Base-by-base conservation (phyloP, 2,797 vertebrate genomes). In the Linurgus olivaceus region DNA sequence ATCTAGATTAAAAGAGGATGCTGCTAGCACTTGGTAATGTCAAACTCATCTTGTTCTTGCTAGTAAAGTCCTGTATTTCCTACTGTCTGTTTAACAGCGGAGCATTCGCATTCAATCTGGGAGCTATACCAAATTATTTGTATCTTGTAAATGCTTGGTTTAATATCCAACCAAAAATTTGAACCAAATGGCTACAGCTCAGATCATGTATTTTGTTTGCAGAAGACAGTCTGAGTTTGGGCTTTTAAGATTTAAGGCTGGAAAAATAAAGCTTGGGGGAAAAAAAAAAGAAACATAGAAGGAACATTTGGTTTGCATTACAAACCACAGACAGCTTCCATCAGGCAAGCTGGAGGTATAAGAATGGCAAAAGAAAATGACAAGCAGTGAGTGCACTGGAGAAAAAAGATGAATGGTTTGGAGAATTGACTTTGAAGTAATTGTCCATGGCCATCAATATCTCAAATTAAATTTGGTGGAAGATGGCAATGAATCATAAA, bases 321-420 rank as follows among this genome's bases (percentile, higher is more conserved):
- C 47, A 86, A 94, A 94, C 96, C 93, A 96, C 95, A 96, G 95
- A 90, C 94, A 96, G 89, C 94, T 94, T 96, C 86, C 93, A 95
- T 94, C 82, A 88, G 92, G 73, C 75, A 2, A 57, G n/a, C 67
- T 81, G 66, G 74, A 76, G 82, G 92, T 92, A 88, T 67, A 86
- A 86, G 90, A 96, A 88, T 59, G 92, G 63, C 88, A 89, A 96
- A 67, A 84, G 82, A 96, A 96, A 93, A 86, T 93, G 87, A 83
- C 80, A 74, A 55, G 70, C 80, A 85, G 75, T 45, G 71, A 86
- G 35, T 63, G 51, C 19, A n/a, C 92, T 75, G 68, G 24, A 90
- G 55, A 65, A 66, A 58, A 58, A 78, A 78, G 75, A 76, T 73
- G 86, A 78, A 86, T 77, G 44, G 54, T 50, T 73, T 63, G 38